Conservation (phyloP, 2,113 vertebrate species). For the Engraulis encrasicolus region DNA sequence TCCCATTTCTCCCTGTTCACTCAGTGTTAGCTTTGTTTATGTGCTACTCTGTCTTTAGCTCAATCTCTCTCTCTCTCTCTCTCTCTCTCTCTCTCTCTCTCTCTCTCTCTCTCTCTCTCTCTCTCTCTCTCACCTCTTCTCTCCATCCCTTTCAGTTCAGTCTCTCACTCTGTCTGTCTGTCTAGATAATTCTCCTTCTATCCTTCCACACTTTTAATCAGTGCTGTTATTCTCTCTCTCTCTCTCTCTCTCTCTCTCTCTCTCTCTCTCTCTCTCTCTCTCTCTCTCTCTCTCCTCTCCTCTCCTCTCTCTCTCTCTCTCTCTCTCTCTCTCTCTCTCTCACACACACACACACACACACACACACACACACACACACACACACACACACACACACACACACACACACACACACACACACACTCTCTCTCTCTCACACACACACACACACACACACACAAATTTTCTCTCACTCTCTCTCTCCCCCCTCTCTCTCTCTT, state of each 20-base stretch:
- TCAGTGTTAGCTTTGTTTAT: neutral
- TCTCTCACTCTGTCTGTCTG: neutral
- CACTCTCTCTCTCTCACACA: neutral
- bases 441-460: neutral
- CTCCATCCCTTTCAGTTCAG: neutral
- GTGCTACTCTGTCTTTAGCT: neutral
- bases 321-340: constrained; percentile 45
- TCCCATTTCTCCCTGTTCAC: neutral
- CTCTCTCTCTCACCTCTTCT: neutral
- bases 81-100: neutral
- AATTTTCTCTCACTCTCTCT: neutral
- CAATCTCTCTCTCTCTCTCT: neutral
- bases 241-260: neutral
- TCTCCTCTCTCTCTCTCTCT: constrained; percentile 36
- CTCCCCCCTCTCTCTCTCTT: constrained; percentile 1
- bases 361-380: no score
- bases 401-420: no score
- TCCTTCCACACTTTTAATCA: no score
- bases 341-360: no score
- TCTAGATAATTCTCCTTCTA: neutral
- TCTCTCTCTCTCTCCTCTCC: constrained; percentile 50
- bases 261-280: neutral
- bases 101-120: neutral
- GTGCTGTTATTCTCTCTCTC: no score
- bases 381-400: no score